Evolutionary conservation across 35 echinoderm and acorn worm species (phyloP).

Genomic region (Antedon bifida): DNA sequence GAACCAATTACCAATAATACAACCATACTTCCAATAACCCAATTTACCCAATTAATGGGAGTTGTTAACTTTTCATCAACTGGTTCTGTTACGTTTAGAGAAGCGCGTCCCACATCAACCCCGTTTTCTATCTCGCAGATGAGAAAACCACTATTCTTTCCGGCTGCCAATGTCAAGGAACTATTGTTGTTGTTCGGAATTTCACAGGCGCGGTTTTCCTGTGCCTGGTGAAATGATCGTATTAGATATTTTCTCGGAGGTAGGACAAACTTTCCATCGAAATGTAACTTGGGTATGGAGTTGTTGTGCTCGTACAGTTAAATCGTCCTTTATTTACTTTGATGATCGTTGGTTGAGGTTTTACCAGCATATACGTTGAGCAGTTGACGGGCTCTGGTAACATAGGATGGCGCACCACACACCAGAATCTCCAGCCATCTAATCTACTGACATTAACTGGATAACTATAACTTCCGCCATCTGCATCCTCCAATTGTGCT

Average conservation of each 20-base stretch:
- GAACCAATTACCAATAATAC: too few species aligned
- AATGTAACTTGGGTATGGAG: background rate
- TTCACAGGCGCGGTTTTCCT: too few species aligned
- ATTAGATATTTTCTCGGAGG: background rate
- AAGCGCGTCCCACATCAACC: too few species aligned
- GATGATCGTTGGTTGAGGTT: background rate
- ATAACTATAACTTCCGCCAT: background rate
- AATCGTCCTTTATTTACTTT: background rate
- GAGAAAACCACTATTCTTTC: too few species aligned
- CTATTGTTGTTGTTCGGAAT: too few species aligned
- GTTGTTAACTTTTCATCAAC: too few species aligned
- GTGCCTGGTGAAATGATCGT: too few species aligned
- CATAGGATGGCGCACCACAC: background rate
- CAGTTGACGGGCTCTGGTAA: background rate
- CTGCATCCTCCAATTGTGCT: background rate
- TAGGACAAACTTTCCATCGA: background rate
- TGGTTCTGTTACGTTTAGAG: too few species aligned
- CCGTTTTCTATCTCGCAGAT: too few species aligned
- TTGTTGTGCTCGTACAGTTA: background rate
- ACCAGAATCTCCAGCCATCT: background rate
- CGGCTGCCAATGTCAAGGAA: too few species aligned
- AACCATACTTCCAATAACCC: too few species aligned
- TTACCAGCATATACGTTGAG: background rate
- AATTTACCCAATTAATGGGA: too few species aligned
- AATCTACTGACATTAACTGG: background rate